Evolutionary conservation across 2,888 invertebrate genomes (phyloP).

Genomic region (Hemicrepidius hirtus): DNA sequence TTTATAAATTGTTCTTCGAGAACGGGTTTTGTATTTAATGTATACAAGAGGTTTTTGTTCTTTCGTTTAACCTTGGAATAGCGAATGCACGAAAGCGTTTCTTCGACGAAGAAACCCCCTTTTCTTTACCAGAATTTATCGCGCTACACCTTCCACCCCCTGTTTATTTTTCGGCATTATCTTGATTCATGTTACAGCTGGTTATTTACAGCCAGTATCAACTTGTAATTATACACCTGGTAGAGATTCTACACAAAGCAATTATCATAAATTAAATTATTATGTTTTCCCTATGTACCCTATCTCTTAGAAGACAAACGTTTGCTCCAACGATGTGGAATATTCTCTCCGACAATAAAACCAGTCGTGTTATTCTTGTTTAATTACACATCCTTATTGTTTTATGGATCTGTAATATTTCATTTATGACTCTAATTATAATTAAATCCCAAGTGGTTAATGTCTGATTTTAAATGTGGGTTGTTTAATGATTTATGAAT

Average conservation of each 20-base stretch:
- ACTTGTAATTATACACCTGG: slow-evolving; percentile 64
- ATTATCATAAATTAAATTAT: slow-evolving; percentile 65
- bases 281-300: slow-evolving; percentile 29
- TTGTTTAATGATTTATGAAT: slow-evolving; percentile 18
- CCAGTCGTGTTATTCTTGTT: slow-evolving; percentile 30
- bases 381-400: slow-evolving; percentile 30
- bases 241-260: slow-evolving; percentile 60
- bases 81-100: slow-evolving; percentile 43
- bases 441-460: slow-evolving; percentile 29
- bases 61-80: slow-evolving; percentile 53
- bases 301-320: slow-evolving; percentile 34
- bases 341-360: slow-evolving; percentile 25
- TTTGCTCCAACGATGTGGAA: slow-evolving; percentile 26
- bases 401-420: slow-evolving; percentile 31
- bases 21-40: slow-evolving; percentile 59
- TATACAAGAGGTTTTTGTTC: slow-evolving; percentile 55
- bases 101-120: slow-evolving; percentile 17
- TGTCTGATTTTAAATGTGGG: slow-evolving; percentile 21
- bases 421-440: slow-evolving; percentile 37
- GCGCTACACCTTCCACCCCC: slow-evolving; percentile 44
- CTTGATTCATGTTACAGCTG: slow-evolving; percentile 57
- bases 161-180: slow-evolving; percentile 58
- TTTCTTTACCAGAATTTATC: slow-evolving; percentile 38
- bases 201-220: slow-evolving; percentile 63
- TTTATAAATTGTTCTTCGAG: slow-evolving; percentile 60